A percentile compares a stretch with the other conserved stretches of the same genome.
Evolutionary conservation across 2,888 invertebrate genomes (phyloP).

Genomic region (Auanema sp.): DNA sequence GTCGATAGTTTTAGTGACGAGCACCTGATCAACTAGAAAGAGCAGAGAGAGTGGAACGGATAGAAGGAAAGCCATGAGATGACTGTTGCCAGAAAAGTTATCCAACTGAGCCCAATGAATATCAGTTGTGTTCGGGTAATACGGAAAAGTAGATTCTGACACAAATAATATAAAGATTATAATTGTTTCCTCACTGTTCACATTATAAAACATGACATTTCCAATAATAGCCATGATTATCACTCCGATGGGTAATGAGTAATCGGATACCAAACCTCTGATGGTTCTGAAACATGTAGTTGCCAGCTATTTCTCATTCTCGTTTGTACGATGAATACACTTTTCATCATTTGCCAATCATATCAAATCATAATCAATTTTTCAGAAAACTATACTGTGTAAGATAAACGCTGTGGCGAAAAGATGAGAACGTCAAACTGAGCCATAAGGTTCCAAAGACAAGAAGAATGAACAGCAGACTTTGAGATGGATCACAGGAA

Average conservation of each 20-base stretch:
- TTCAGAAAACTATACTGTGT: slow-evolving; percentile 62
- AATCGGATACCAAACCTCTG: no score
- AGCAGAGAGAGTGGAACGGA: slow-evolving; percentile 71
- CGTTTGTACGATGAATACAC: no score
- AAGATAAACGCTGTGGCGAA: slow-evolving; percentile 19
- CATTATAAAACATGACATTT: background rate
- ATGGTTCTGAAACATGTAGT: no score
- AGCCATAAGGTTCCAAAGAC: slow-evolving; percentile 53
- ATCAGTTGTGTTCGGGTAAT: background rate
- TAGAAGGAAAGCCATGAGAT: slow-evolving; percentile 68
- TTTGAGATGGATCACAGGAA: slow-evolving; percentile 29
- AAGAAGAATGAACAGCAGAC: slow-evolving; percentile 47
- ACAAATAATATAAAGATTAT: no score
- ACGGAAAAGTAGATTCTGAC: background rate
- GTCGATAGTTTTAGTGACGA: slow-evolving; percentile 71
- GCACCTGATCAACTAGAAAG: slow-evolving; percentile 73
- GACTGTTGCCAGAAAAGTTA: slow-evolving; percentile 7
- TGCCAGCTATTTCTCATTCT: no score
- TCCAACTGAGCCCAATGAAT: background rate
- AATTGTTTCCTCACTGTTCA: no score
- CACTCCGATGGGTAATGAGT: no score
- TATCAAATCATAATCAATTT: no score
- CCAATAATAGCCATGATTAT: slow-evolving; percentile 63
- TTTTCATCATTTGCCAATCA: no score
- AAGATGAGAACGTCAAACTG: slow-evolving; percentile 28